These are phyloP conservation scores for Barnardius zonarius DNA, from an alignment of 2,113 vertebrate species.

Conservation along the genomic window DNA sequence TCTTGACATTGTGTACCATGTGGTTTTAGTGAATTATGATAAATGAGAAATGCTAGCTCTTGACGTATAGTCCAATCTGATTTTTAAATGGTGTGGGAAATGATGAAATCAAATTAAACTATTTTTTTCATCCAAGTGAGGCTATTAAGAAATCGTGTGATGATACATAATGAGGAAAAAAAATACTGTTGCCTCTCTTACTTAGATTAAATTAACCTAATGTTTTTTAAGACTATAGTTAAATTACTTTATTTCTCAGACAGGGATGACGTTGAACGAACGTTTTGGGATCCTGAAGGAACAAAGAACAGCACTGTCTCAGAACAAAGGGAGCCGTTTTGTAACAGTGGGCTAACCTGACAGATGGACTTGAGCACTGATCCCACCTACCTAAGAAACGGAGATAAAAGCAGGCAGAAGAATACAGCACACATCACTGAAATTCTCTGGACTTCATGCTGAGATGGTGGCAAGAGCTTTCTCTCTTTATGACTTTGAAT, in stretches of 20 bases:
- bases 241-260: constrained; percentile 72
- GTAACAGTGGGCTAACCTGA: constrained; percentile 85
- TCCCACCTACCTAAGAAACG: constrained; percentile 24
- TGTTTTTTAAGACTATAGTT: not conserved
- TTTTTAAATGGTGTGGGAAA: not conserved
- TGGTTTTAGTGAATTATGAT: not conserved
- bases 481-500: constrained; percentile 55
- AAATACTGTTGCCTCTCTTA: not conserved
- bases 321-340: constrained; percentile 88
- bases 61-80: not conserved
- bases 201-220: not conserved
- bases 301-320: constrained; percentile 77
- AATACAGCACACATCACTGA: constrained; percentile 35
- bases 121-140: not conserved
- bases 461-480: constrained; percentile 65
- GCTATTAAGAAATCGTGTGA: not conserved
- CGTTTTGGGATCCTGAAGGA: constrained; percentile 95
- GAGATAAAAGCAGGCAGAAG: constrained; percentile 51
- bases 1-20: not conserved
- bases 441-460: constrained; percentile 66
- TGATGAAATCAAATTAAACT: not conserved
- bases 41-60: not conserved
- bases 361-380: constrained; percentile 20
- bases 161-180: not conserved
- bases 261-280: constrained; percentile 92